These are phyloP conservation scores for Tetramorium alpestre DNA, from an alignment of 1,140 invertebrate genomes.

Conservation along the genomic window DNA sequence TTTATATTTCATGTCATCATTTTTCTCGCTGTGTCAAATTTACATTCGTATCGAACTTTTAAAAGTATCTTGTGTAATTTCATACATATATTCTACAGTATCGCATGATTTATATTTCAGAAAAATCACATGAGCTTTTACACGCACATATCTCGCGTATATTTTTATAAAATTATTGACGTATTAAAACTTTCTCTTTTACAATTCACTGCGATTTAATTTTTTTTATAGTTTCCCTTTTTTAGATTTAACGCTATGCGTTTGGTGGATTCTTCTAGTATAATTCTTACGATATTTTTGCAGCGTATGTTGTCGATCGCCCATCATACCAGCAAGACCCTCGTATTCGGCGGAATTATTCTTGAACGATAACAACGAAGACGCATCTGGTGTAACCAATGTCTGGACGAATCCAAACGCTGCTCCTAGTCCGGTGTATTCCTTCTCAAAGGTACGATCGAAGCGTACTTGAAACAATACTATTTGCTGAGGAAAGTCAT, in stretches of 20 bases:
- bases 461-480: background rate
- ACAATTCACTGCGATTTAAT: background rate
- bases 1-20: background rate
- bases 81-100: background rate
- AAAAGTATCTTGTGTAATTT: background rate
- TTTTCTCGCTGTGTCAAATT: background rate
- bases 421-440: slow-evolving; percentile 79
- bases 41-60: background rate
- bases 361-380: slow-evolving; percentile 82
- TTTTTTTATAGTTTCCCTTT: background rate
- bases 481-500: background rate
- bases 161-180: background rate
- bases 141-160: background rate
- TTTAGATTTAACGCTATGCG: background rate
- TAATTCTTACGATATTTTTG: slow-evolving; percentile 68
- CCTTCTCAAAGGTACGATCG: slow-evolving; percentile 66
- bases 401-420: slow-evolving; percentile 90
- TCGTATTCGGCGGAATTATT: slow-evolving; percentile 89
- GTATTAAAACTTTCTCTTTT: background rate
- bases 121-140: background rate
- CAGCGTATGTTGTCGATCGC: slow-evolving; percentile 92
- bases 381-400: slow-evolving; percentile 86
- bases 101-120: background rate
- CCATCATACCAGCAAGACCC: slow-evolving; percentile 91
- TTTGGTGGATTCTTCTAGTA: background rate